Base-by-base conservation (phyloP, 2,888 invertebrate species). In the Scotopteryx bipunctaria region DNA sequence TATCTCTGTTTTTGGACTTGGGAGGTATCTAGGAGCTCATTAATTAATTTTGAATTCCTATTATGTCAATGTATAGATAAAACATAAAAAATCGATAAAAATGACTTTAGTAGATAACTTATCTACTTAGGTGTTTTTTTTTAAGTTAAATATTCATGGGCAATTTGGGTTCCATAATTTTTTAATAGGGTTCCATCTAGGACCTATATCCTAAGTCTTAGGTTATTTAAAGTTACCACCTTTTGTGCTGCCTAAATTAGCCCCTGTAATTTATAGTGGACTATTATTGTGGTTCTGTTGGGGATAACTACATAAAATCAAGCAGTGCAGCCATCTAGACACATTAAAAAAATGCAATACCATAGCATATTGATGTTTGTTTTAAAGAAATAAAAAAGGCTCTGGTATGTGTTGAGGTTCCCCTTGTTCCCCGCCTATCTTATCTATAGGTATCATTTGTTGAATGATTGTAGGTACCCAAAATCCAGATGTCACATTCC, bases 1-100 rank as follows among this genome's bases (percentile, higher is more conserved):
- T 59, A 47, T 21, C 44, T 50, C 37, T 44, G 40, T 43, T 55
- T n/a, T 57, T 52, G 31, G 36, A 5, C 13, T 42, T 40, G 38
- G 32, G 42, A 43, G 25, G 29, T 33, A 25, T 46, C 32, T 38
- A 43, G 37, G 16, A 8, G 35, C 16, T 37, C 29, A 19, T 21
- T 27, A 27, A 29, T 9, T 16, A 8, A 23, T 11, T 37, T 38
- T 29, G 5, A 40, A 11, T 17, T 17, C 3, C 19, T n/a, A n/a
- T n/a, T n/a, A 29, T 27, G 27, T 40, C 8, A 19, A 31, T 19
- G 8, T 29, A 17, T 19, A 19, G n/a, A 19, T 11, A 13, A 21
- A 35, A 32, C 8, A 6, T 27, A 32, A 32, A 32, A 32, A n/a
- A 32, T 32, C 15, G 32, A 15, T 32, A 8, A 15, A 32, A 32